Base-by-base conservation (phyloP, 2,888 invertebrate genomes). In the Hirudinaria manillensis region DNA sequence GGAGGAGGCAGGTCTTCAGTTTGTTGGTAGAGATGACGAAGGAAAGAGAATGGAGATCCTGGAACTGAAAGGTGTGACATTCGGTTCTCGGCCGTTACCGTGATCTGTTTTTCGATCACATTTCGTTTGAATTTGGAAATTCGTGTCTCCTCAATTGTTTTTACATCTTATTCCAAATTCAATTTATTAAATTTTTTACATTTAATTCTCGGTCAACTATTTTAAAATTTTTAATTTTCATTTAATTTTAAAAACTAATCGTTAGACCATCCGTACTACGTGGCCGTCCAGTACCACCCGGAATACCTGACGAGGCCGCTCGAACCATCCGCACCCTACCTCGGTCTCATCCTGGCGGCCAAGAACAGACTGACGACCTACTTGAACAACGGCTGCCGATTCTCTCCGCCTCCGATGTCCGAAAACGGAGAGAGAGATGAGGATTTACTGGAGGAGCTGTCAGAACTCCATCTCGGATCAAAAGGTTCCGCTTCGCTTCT, bases 231-330 rank as follows among this genome's bases (percentile, higher is more conserved):
- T 55, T 19, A 55, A 55, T 55, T 19, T 55, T 55, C 21, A 65
- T 21, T 65, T 1, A 29, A 29, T 65, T 27, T 27, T 32, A 67
- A 13, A 24, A 29, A 13, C 21, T 10, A 67, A 24, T 68, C n/a
- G 32, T 27, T 81, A 85, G 89, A 88, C 73, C 98, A 99, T 87
- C 92, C 92, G 0, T 99, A 92, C 86, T 99, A 92, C 84, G 92
- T 97, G 6, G 92, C 92, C 0, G 95, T 95, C 1, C 99, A 99
- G 86, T 99, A 92, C 87, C 99, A 99, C 86, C 99, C 99, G 0
- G 99, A 99, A 85, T 99, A 98, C 85, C 87, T 95, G 77, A 94
- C 94, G 0, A 88, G 96, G 1, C 85, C 86, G 2, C 79, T 85
- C 81, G 83, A 83, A 71, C 95, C 97, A 0, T 96, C 96, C 32